Evolutionary conservation across 2,888 invertebrate species (phyloP).

Genomic region (Adela reaumurella): DNA sequence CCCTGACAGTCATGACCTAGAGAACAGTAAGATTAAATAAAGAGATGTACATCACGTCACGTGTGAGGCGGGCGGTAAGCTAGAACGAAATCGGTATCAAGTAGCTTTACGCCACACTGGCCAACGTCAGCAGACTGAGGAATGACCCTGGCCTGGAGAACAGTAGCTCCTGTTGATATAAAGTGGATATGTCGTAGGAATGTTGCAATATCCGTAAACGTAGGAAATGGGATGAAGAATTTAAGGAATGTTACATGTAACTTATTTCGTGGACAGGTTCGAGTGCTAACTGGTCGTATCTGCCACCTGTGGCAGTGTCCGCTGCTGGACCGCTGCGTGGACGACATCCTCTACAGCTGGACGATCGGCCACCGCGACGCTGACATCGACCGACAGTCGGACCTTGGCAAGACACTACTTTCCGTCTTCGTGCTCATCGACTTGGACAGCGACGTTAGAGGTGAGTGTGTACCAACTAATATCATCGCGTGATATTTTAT

Average conservation of each 20-base stretch:
- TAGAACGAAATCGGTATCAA: neutral
- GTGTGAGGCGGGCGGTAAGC: conserved; percentile 25
- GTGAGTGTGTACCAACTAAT: no score
- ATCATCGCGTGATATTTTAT: no score
- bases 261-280: conserved; percentile 4
- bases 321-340: conserved; percentile 41
- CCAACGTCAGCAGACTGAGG: conserved; percentile 8
- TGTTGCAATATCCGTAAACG: no score
- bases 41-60: conserved; percentile 45
- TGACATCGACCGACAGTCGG: conserved; percentile 34
- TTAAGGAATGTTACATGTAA: no score
- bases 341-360: conserved; percentile 50
- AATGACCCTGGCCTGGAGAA: conserved; percentile 20
- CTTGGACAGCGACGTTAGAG: conserved; percentile 35
- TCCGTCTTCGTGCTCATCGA: conserved; percentile 51
- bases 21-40: no score
- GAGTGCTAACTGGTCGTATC: conserved; percentile 40
- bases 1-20: conserved; percentile 9
- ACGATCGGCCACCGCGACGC: conserved; percentile 45
- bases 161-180: conserved; percentile 39
- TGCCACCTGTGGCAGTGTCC: conserved; percentile 55
- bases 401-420: conserved; percentile 39
- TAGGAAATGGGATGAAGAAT: no score
- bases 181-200: no score
- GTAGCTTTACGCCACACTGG: conserved; percentile 26